These are phyloP conservation scores for Ashinkailepas kermadecensis DNA, from an alignment of 2,888 invertebrate genomes.

Conservation along the genomic window DNA sequence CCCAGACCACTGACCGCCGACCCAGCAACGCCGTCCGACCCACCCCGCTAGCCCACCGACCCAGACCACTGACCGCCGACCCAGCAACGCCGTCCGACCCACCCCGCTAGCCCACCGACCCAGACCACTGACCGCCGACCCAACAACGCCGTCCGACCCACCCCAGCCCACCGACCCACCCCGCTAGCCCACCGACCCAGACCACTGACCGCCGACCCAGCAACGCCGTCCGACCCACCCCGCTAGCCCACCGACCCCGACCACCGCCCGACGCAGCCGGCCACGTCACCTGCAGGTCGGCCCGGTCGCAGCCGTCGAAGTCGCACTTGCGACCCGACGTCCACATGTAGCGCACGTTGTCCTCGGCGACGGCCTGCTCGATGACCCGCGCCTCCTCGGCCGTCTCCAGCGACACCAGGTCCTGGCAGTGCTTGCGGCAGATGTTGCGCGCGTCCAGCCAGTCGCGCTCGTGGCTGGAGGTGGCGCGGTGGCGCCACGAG, in stretches of 20 bases:
- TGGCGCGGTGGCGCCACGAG: conserved; percentile 33
- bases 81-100: too few species aligned
- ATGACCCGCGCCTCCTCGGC: conserved; percentile 32
- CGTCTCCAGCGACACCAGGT: conserved; percentile 33
- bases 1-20: too few species aligned
- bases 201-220: conserved; percentile 42
- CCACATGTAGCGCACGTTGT: conserved; percentile 61
- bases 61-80: too few species aligned
- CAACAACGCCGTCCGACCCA: neutral
- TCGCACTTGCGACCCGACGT: conserved; percentile 87
- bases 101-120: conserved; percentile 46
- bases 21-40: too few species aligned
- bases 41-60: conserved; percentile 46
- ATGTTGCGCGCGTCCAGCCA: conserved; percentile 34
- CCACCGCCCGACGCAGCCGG: too few species aligned
- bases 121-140: too few species aligned
- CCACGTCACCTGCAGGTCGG: conserved; percentile 38
- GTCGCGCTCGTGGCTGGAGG: conserved; percentile 32
- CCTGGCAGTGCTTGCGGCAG: conserved; percentile 35
- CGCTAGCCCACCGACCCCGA: conserved; percentile 48
- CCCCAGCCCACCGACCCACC: neutral
- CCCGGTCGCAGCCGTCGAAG: conserved; percentile 74
- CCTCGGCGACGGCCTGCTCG: conserved; percentile 26
- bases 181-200: conserved; percentile 42
- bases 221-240: neutral